Conservation (phyloP, 2,113 vertebrate species). For the Mola mola region DNA sequence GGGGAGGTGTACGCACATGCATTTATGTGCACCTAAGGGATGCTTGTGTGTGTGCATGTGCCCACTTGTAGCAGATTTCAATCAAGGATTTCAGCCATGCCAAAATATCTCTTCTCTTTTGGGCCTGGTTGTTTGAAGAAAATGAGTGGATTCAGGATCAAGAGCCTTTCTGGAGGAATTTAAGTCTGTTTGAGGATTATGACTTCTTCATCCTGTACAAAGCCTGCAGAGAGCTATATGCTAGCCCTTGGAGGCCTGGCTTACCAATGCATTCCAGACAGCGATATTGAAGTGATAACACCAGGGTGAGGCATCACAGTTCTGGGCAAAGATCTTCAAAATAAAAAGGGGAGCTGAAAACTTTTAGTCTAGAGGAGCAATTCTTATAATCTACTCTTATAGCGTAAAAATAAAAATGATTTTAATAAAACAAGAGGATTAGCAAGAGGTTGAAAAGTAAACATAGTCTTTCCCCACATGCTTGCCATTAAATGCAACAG, state of each 20-base stretch:
- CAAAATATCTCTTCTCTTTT: constrained; percentile 74
- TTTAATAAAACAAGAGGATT: too few species aligned
- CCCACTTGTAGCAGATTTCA: constrained; percentile 80
- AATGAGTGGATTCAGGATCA: constrained; percentile 81
- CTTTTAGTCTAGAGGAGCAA: constrained; percentile 37
- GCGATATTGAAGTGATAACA: constrained; percentile 66
- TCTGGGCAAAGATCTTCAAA: constrained; percentile 60
- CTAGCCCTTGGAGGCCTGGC: constrained; percentile 57
- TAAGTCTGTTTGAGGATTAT: constrained; percentile 80
- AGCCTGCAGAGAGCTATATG: constrained; percentile 71
- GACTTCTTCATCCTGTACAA: constrained; percentile 75
- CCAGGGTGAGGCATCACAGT: constrained; percentile 48
- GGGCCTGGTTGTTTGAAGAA: constrained; percentile 81
- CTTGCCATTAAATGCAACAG: neutral
- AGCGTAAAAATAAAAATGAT: constrained; percentile 21
- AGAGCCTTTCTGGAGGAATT: constrained; percentile 81
- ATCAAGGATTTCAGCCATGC: constrained; percentile 68
- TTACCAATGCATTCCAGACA: constrained; percentile 58
- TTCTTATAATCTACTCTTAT: constrained; percentile 14
- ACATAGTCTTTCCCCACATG: too few species aligned
- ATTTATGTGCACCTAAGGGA: constrained; percentile 25
- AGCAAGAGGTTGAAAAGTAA: too few species aligned
- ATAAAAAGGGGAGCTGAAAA: constrained; percentile 52
- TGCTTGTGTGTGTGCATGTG: constrained; percentile 50
- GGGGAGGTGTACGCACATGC: constrained; percentile 39